A percentile compares a stretch with the other conserved stretches of the same genome.
These are phyloP conservation scores for Amblyopsis rosae DNA, from an alignment of 2,113 vertebrate species.

Conservation along the genomic window DNA sequence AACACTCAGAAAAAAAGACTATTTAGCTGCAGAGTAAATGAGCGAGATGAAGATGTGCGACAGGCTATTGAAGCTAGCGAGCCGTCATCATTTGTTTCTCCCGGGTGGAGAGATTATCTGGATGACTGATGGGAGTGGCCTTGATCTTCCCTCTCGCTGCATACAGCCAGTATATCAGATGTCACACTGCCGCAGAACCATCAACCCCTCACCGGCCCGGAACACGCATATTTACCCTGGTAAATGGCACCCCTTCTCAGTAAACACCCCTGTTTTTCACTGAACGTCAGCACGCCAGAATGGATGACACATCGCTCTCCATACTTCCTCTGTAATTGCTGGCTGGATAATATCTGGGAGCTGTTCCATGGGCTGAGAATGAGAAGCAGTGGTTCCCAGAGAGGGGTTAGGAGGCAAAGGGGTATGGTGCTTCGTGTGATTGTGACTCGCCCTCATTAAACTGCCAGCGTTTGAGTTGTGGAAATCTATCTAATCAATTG, in stretches of 20 bases:
- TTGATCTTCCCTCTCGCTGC: slow-evolving; percentile 67
- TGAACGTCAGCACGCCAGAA: slow-evolving; percentile 27
- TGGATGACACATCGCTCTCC: slow-evolving; percentile 41
- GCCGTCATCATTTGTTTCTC: slow-evolving; percentile 65
- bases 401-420: slow-evolving; percentile 31
- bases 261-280: slow-evolving; percentile 70
- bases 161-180: slow-evolving; percentile 65
- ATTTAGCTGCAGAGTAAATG: slow-evolving; percentile 29
- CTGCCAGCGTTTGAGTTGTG: slow-evolving; percentile 51
- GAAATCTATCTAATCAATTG: slow-evolving; percentile 68
- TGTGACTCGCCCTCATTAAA: slow-evolving; percentile 55
- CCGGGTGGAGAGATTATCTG: slow-evolving; percentile 64
- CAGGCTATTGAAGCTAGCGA: slow-evolving; percentile 44
- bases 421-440: slow-evolving; percentile 43
- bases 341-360: slow-evolving; percentile 47
- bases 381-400: slow-evolving; percentile 33
- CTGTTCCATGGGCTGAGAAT: slow-evolving; percentile 20
- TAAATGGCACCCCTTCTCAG: slow-evolving; percentile 59
- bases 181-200: slow-evolving; percentile 61
- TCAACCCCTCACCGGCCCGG: slow-evolving; percentile 60
- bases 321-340: slow-evolving; percentile 60
- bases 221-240: slow-evolving; percentile 69
- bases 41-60: slow-evolving; percentile 61
- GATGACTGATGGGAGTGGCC: slow-evolving; percentile 75
- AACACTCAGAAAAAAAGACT: background rate